Evolutionary conservation across 2,888 invertebrate species (phyloP).

Genomic region (Euspilapteryx auroguttella): DNA sequence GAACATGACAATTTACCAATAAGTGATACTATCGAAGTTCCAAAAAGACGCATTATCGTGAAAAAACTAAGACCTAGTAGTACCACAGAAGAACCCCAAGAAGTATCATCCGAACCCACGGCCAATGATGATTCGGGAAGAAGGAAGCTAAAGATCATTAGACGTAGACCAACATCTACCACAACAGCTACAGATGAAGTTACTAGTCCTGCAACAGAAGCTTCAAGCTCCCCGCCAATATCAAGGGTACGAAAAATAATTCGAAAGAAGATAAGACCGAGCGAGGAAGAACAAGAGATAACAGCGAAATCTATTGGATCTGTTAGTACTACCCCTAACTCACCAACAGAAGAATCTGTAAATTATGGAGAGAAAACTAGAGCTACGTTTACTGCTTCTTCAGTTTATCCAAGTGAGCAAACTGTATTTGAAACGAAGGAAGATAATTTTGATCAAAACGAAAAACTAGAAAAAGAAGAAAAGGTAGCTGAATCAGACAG

Average conservation of each 20-base stretch:
- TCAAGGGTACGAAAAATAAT: conserved; percentile 38
- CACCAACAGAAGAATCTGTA: conserved; percentile 18
- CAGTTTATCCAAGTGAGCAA: background rate
- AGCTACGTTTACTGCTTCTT: conserved; percentile 12
- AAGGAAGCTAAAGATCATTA: conserved; percentile 33
- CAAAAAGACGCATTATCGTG: conserved; percentile 22
- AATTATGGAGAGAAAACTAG: conserved; percentile 44
- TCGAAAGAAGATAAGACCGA: conserved; percentile 31
- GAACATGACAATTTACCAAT: conserved; percentile 22
- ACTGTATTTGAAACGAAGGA: background rate
- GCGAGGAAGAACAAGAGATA: conserved; percentile 22
- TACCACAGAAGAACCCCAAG: conserved; percentile 14
- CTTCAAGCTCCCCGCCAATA: conserved; percentile 13
- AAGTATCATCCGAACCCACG: conserved; percentile 20
- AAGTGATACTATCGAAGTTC: conserved; percentile 10
- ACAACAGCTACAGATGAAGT: conserved; percentile 13
- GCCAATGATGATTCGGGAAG: conserved; percentile 29
- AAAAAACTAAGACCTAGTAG: conserved; percentile 23
- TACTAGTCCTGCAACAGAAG: conserved; percentile 11
- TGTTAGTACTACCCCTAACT: conserved; percentile 17
- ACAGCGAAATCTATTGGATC: conserved; percentile 21
- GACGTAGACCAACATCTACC: conserved; percentile 29
- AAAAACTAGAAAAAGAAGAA: too few relatives aligned
- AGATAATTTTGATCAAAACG: too few relatives aligned
- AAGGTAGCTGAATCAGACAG: too few relatives aligned